Percentiles rank a stretch among this genome's conserved stretches.
These are phyloP conservation scores for Eristalis arbustorum DNA, from an alignment of 2,888 invertebrate species.

Conservation along the genomic window DNA sequence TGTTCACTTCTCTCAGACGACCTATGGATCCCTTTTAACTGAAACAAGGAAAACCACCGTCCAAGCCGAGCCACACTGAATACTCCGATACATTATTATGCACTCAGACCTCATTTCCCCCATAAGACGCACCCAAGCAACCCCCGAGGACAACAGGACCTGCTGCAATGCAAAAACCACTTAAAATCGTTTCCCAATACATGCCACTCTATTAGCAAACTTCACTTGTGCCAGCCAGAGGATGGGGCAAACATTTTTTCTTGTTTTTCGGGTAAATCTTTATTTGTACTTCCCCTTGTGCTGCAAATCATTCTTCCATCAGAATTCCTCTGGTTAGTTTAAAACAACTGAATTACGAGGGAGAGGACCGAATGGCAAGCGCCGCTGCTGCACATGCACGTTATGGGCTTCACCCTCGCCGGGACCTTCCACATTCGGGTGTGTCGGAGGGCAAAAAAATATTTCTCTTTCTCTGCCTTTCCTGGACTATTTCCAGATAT, in stretches of 20 bases:
- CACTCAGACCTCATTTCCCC: background rate
- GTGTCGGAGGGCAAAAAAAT: constrained; percentile 12
- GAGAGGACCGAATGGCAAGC: background rate
- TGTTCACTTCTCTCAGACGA: too few species aligned
- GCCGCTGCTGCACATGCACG: background rate
- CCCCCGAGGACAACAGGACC: background rate
- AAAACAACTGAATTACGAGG: constrained; percentile 20
- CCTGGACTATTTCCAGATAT: constrained; percentile 59
- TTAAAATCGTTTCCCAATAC: background rate
- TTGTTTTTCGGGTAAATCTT: background rate
- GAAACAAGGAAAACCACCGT: too few species aligned
- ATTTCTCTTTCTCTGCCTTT: constrained; percentile 9
- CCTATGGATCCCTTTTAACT: too few species aligned
- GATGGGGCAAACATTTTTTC: background rate
- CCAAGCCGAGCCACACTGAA: background rate
- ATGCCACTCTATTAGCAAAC: background rate
- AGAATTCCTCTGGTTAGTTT: constrained; percentile 54
- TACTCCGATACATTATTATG: background rate
- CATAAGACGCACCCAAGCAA: background rate
- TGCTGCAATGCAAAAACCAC: background rate
- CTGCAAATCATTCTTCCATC: constrained; percentile 27
- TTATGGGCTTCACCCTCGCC: constrained; percentile 10
- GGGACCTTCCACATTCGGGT: constrained; percentile 17
- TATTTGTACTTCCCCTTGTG: constrained; percentile 1
- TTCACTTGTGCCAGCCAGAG: background rate